Evolutionary conservation across 1,140 invertebrate species (phyloP), one percentile per base, ranked within the genome.

Genomic region (Calosoma granatense): DNA sequence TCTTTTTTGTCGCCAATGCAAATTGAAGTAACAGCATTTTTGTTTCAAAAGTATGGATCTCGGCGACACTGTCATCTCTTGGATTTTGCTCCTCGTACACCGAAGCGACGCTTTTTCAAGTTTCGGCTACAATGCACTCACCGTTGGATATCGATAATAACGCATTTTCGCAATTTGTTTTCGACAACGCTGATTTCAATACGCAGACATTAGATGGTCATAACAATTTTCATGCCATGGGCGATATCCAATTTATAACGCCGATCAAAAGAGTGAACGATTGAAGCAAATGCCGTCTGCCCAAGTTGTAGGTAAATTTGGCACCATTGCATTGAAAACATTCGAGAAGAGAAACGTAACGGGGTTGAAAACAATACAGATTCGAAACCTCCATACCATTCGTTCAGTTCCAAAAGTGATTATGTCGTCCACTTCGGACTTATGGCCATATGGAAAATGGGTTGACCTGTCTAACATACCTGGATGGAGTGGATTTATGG

Each of bases 171-270:
- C 69, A 72, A 60, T 70, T 65, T 54, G 62, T 68, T 21, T 67
- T 63, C 58, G 70, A 73, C 57, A 71, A 70, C 60, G 64, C 67
- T 2, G 69, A 70, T 59, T 59, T 61, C 47, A 70, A 70, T 58
- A 55, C 62, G 3, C 41, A 62, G 23, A 67, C 61, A 41, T 51
- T 64, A 41, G 60, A 65, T 59, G 61, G 61, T 20, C 55, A 65
- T 54, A 56, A 60, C 56, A 64, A 63, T 53, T 65, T 64, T 52
- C 60, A 66, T 61, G 43, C 52, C 19, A 61, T 64, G 65, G 62
- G 60, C 56, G 59, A 61, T 22, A 67, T 63, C 41, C 55, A 60
- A 36, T 58, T 54, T 41, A 36, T 61, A 54, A 66, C 61, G 22
- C 60, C n/a, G n/a, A n/a, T n/a, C n/a, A n/a, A n/a, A n/a, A n/a